phyloP scores from a whole-genome alignment of 2,113 vertebrate species.

The Chaetops frenatus region DNA sequence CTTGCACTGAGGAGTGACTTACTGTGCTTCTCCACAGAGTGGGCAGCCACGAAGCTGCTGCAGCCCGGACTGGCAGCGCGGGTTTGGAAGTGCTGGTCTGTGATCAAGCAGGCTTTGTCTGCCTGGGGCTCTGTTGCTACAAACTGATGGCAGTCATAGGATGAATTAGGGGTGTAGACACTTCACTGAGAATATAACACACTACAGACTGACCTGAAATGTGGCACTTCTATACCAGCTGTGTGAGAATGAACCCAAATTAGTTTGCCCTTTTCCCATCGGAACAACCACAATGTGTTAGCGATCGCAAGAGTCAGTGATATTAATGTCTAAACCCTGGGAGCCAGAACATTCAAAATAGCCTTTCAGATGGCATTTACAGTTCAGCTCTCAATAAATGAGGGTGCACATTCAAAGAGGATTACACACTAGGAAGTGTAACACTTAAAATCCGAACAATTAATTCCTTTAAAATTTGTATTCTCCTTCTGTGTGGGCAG shows the following conservation, averaged over 20 bases:
- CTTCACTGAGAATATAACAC: background rate
- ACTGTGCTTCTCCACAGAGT: background rate
- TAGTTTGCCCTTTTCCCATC: background rate
- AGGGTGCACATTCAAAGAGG: background rate
- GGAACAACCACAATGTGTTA: background rate
- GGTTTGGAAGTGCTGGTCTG: background rate
- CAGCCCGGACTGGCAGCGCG: fast-evolving
- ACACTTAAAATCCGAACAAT: conserved; percentile 15
- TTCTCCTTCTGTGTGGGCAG: background rate
- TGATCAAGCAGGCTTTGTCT: background rate
- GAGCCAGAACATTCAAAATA: background rate
- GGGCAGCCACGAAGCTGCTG: background rate
- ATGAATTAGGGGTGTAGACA: background rate
- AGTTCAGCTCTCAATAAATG: background rate
- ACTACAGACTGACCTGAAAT: background rate
- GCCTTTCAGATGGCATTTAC: conserved; percentile 16
- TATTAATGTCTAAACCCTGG: background rate
- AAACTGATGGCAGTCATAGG: background rate
- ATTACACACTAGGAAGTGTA: conserved; percentile 15
- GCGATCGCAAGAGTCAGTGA: background rate
- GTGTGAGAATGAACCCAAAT: background rate
- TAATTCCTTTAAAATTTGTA: conserved; percentile 51
- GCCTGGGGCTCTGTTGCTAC: background rate
- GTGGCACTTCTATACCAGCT: background rate
- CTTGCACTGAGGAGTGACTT: background rate